Evolutionary conservation across 2,113 vertebrate genomes (phyloP).

Genomic region (Sterrhoptilus dennistouni): DNA sequence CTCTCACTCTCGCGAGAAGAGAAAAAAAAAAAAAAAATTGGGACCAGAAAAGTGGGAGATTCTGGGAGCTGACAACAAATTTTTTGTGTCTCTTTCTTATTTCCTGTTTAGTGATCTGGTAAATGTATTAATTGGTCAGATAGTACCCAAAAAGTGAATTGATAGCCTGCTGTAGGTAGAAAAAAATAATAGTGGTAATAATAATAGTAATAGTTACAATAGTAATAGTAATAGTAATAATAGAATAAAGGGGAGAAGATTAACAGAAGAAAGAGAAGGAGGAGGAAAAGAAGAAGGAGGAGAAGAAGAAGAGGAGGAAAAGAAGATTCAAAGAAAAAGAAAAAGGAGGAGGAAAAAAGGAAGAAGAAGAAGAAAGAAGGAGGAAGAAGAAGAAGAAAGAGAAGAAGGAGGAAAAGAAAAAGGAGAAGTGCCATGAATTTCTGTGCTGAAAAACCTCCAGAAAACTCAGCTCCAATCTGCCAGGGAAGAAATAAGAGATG

Average conservation of each 20-base stretch:
- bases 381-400: not conserved
- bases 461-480: not conserved
- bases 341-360: not conserved
- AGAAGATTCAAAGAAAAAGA: no score
- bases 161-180: not conserved
- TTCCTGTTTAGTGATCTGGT: not conserved
- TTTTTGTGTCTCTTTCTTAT: not conserved
- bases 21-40: not conserved
- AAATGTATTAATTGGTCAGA: not conserved
- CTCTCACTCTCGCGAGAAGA: not conserved
- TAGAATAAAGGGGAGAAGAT: not conserved
- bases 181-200: accelerated
- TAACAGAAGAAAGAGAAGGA: not conserved
- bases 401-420: not conserved
- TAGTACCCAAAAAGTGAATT: not conserved
- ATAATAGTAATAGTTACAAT: not conserved
- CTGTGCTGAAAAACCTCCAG: not conserved
- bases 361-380: not conserved
- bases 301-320: not conserved
- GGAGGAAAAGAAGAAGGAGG: no score
- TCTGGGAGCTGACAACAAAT: not conserved
- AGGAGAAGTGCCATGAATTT: not conserved
- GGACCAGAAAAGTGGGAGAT: not conserved
- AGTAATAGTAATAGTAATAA: accelerated
- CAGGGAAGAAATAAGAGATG: not conserved